phyloP scores from a whole-genome alignment of 2,797 vertebrate genomes.

The Gadopsis bispinosus region DNA sequence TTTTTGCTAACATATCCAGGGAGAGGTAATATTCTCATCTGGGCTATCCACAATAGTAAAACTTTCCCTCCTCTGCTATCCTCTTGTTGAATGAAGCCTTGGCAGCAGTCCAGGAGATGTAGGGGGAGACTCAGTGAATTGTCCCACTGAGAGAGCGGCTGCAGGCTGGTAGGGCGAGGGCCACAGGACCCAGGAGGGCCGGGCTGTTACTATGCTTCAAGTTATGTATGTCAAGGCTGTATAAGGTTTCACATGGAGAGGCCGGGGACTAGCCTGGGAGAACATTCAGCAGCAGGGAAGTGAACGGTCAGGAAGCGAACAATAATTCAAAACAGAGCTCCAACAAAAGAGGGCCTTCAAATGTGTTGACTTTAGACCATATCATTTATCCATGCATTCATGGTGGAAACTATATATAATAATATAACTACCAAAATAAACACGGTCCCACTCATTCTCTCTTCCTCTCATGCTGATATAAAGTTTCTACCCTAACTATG shows the following conservation, averaged over 20 bases:
- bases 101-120: slow-evolving; percentile 64
- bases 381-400: slow-evolving; percentile 44
- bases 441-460: too few species aligned
- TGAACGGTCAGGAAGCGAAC: slow-evolving; percentile 76
- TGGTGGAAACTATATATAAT: slow-evolving; percentile 36
- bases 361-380: slow-evolving; percentile 62
- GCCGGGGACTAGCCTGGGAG: slow-evolving; percentile 51
- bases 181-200: slow-evolving; percentile 47
- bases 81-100: slow-evolving; percentile 54
- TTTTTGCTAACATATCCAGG: slow-evolving; percentile 50
- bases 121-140: slow-evolving; percentile 30
- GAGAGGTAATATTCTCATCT: slow-evolving; percentile 43
- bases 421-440: too few species aligned
- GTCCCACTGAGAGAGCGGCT: slow-evolving; percentile 45
- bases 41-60: slow-evolving; percentile 23
- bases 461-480: neutral
- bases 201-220: slow-evolving; percentile 64
- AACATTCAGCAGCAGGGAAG: slow-evolving; percentile 61
- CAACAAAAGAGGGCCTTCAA: slow-evolving; percentile 62
- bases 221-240: slow-evolving; percentile 67
- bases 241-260: slow-evolving; percentile 75
- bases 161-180: slow-evolving; percentile 48
- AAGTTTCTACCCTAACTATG: neutral
- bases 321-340: slow-evolving; percentile 82
- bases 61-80: slow-evolving; percentile 34